These are phyloP conservation scores for Strix occidentalis DNA, from an alignment of 2,797 vertebrate genomes.

Conservation along the genomic window DNA sequence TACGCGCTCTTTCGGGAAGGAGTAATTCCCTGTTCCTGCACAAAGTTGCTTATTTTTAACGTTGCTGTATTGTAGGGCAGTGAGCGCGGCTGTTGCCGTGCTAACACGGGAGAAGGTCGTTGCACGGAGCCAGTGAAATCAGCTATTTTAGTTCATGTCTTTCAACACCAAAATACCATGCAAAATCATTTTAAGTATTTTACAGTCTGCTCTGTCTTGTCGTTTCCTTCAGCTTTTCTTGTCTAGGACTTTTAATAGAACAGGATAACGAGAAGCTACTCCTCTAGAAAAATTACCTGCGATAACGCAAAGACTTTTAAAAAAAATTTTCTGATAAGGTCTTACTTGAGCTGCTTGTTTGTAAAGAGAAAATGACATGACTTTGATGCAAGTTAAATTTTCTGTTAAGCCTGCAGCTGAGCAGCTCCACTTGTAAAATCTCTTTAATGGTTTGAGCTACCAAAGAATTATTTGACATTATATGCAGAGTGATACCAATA, in stretches of 20 bases:
- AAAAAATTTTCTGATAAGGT: not conserved
- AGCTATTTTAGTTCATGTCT: fast-evolving
- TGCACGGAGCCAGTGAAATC: not conserved
- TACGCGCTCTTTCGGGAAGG: not conserved
- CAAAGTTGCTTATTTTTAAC: not conserved
- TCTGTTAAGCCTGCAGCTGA: fast-evolving
- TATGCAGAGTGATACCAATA: fast-evolving
- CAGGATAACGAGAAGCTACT: not conserved
- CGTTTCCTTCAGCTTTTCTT: not conserved
- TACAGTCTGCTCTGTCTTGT: too few relatives aligned
- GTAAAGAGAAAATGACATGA: fast-evolving
- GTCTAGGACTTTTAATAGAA: not conserved
- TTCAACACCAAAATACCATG: not conserved
- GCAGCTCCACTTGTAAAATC: not conserved
- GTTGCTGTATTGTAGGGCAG: fast-evolving
- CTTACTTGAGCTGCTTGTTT: not conserved
- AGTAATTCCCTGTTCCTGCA: fast-evolving
- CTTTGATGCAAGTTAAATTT: not conserved
- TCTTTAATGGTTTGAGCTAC: not conserved
- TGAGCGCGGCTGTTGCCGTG: not conserved
- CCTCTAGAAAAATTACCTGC: not conserved
- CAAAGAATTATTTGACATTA: not conserved
- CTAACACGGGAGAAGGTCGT: not conserved
- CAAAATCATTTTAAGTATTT: not conserved
- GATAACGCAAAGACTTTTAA: fast-evolving